These are phyloP conservation scores for Drosophila parvula DNA, from an alignment of 1,140 invertebrate species.

Conservation along the genomic window DNA sequence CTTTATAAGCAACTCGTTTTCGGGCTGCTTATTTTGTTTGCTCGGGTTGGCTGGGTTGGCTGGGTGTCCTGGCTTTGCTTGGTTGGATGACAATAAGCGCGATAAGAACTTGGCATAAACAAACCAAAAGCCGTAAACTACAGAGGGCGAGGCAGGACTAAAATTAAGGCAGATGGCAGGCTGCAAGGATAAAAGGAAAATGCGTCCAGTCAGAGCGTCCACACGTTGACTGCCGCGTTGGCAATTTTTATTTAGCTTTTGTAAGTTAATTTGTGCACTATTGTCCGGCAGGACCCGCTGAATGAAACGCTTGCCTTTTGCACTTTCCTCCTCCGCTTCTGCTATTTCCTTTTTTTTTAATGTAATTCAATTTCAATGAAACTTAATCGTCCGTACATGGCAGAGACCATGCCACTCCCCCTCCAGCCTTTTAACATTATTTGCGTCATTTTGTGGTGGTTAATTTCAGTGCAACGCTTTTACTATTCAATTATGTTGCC, in stretches of 20 bases:
- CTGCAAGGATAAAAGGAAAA: conserved; percentile 39
- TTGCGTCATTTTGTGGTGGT: conserved; percentile 82
- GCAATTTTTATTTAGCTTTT: conserved; percentile 80
- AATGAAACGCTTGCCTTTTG: conserved; percentile 67
- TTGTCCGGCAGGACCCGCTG: conserved; percentile 56
- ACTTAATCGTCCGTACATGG: conserved; percentile 79
- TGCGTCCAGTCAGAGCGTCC: conserved; percentile 39
- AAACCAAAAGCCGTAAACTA: conserved; percentile 47
- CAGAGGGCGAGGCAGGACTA: conserved; percentile 19
- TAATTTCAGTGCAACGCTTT: conserved; percentile 80
- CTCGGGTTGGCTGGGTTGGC: background rate
- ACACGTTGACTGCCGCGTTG: conserved; percentile 67
- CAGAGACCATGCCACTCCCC: conserved; percentile 6
- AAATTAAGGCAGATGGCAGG: conserved; percentile 61
- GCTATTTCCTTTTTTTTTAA: conserved; percentile 55
- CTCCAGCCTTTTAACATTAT: conserved; percentile 63
- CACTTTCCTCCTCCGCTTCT: conserved; percentile 49
- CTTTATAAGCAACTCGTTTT: conserved; percentile 61
- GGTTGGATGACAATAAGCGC: conserved; percentile 50
- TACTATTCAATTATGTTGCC: conserved; percentile 81
- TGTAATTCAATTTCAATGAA: conserved; percentile 83
- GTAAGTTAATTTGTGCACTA: conserved; percentile 81
- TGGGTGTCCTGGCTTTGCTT: background rate
- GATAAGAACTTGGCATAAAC: conserved; percentile 62
- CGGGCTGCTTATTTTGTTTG: conserved; percentile 40